Base-by-base conservation (phyloP, 2,888 invertebrate genomes). In the Tortricodes alternella region DNA sequence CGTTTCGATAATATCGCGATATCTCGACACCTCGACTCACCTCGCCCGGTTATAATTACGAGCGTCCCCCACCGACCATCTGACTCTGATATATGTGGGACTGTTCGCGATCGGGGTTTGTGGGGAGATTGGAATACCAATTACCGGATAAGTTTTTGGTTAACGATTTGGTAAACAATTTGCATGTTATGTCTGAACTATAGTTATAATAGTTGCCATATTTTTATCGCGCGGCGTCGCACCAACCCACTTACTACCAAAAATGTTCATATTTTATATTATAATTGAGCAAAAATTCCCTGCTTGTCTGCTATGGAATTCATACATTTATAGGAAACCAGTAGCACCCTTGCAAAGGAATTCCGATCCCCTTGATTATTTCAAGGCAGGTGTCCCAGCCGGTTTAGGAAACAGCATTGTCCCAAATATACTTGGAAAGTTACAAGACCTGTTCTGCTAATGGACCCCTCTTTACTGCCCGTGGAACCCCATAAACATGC, bases 1-100 rank as follows among this genome's bases (percentile, higher is more conserved):
- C 75, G 76, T 67, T 77, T 71, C 74, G 86, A 87, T 85, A 77
- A 71, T 81, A 87, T 87, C 87, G 77, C 74, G 78, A 78, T 78
- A 76, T 79, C 81, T 80, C 83, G 80, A 80, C 85, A 85, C 81
- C 80, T 81, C 77, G 67, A 16, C 62, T 71, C 74, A 74, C 73
- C 68, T 81, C 78, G 75, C 71, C 74, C 72, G 67, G 73, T 77
- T 76, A 71, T 80, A 81, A 80, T 80, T 80, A 76, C 72, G 72
- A 72, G 66, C 67, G 32, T 34, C 73, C 68, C 67, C n/a, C 67
- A 64, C 62, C 52, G 39, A 37, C 55, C 64, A 48, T 63, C 62
- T 53, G 66, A 61, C 59, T 61, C 41, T 58, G 58, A 46, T 52
- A 52, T 53, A 50, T 53, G 43, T 52, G 49, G 24, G 44, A 49